Evolutionary conservation across 1,140 invertebrate species (phyloP), one percentile per base, ranked within the genome.

Genomic region (Platorchestia sp.): DNA sequence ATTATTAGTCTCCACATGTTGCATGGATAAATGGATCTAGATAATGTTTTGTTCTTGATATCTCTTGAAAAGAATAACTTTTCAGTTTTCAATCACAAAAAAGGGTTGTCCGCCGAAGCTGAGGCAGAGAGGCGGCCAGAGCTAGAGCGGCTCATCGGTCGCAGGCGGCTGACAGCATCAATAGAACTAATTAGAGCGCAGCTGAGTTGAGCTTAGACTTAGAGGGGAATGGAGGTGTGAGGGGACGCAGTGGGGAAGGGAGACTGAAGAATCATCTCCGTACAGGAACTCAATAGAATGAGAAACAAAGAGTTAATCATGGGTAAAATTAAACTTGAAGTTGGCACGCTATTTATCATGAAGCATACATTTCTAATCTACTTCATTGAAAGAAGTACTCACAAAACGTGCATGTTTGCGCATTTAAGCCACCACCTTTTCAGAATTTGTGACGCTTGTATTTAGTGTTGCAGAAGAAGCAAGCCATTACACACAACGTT

Each of bases 131-230:
- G 27, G 27, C 59, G 36, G 59, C 59, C 14, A 22, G 59, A 22
- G 59, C 10, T 27, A 75, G 27, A 27, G 59, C 27, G 43, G n/a
- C 43, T 89, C 87, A 42, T 89, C 7, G 87, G 87, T 42, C 87
- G 87, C 87, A 89, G 87, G 41, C n/a, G 27, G 27, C 43, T 19
- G 87, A 27, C 87, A 41, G 14, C 87, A 89, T 89, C 87, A 89
- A 89, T 89, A 89, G 87, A 44, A 89, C 87, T 43, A 89, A 89
- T 89, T 89, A 89, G 43, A 89, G 41, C 3, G 87, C 87, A 14
- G n/a, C 87, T 41, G 87, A 89, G 87, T 42, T 89, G 87, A 44
- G 87, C 87, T 89, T 43, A 89, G 87, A 44, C 87, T 42, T 89
- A 75, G 59, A 75, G 59, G 59, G 59, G 59, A 75, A 27, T 27